phyloP scores from a whole-genome alignment of 2,888 invertebrate genomes.

The Acutogordius australiensis region DNA sequence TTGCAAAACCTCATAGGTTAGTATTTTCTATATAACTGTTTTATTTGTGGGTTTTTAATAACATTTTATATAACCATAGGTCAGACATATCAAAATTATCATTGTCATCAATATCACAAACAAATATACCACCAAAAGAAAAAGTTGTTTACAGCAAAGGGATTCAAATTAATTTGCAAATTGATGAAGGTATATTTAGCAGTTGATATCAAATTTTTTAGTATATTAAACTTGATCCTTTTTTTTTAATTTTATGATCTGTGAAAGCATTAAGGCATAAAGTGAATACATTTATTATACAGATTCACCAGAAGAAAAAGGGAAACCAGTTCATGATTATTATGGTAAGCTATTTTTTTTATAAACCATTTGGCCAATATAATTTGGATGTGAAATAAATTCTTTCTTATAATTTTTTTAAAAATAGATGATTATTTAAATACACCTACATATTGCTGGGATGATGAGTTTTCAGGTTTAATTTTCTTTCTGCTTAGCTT shows the following conservation, averaged over 20 bases:
- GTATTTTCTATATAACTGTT: too few species aligned
- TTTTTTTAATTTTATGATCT: too few species aligned
- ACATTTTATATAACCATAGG: too few species aligned
- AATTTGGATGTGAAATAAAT: too few species aligned
- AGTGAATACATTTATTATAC: background rate
- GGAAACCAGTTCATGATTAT: background rate
- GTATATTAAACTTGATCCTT: too few species aligned
- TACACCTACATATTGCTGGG: slow-evolving; percentile 7
- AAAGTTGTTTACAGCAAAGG: slow-evolving; percentile 8
- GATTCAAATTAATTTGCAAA: background rate
- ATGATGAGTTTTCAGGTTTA: slow-evolving; percentile 9
- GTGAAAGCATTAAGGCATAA: too few species aligned
- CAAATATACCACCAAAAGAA: slow-evolving; percentile 9
- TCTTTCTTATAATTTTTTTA: too few species aligned
- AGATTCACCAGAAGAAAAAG: slow-evolving; percentile 8
- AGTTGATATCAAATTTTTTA: background rate
- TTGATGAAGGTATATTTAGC: background rate
- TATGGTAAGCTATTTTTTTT: slow-evolving; percentile 3
- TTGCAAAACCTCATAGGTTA: too few species aligned
- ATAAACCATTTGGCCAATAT: too few species aligned
- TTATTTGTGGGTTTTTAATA: too few species aligned
- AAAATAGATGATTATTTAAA: background rate
- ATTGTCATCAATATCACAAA: background rate
- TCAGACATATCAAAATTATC: background rate
- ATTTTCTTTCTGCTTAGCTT: background rate